Percentiles rank a stretch among this genome's conserved stretches.
These are phyloP conservation scores for Mylabris sibirica DNA, from an alignment of 2,888 invertebrate species.

Conservation along the genomic window DNA sequence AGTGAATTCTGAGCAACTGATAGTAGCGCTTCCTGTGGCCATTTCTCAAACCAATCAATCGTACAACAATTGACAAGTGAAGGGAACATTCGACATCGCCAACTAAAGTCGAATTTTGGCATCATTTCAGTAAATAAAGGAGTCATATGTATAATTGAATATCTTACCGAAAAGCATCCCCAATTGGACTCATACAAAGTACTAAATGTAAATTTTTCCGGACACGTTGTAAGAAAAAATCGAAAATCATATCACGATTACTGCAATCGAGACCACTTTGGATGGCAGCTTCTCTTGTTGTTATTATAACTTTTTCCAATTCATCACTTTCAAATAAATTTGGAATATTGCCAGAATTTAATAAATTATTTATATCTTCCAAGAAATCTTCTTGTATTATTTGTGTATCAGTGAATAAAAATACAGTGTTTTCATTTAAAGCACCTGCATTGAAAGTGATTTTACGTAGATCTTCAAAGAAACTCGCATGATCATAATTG, in stretches of 20 bases:
- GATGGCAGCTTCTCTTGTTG: conserved; percentile 75
- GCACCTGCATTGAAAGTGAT: conserved; percentile 84
- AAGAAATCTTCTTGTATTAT: conserved; percentile 90
- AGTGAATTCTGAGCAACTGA: conserved; percentile 83
- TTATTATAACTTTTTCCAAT: conserved; percentile 82
- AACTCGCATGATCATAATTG: conserved; percentile 81
- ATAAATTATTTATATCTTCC: conserved; percentile 90
- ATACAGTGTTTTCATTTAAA: conserved; percentile 76
- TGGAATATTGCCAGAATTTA: conserved; percentile 90
- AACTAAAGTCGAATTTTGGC: conserved; percentile 61
- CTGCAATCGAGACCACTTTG: conserved; percentile 72
- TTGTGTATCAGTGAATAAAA: conserved; percentile 89
- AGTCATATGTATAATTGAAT: neutral
- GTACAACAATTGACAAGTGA: conserved; percentile 93
- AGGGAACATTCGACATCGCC: conserved; percentile 92
- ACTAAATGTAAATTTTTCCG: conserved; percentile 85
- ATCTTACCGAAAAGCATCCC: conserved; percentile 79
- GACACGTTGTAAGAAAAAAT: conserved; percentile 85
- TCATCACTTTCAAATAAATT: conserved; percentile 90
- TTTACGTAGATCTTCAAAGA: conserved; percentile 85
- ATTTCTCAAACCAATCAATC: conserved; percentile 93
- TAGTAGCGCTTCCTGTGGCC: conserved; percentile 87
- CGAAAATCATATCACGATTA: conserved; percentile 80
- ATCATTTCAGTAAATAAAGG: neutral
- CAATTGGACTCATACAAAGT: conserved; percentile 90